Evolutionary conservation across 1,140 invertebrate species (phyloP), one percentile per base, ranked within the genome.

Genomic region (Leptopilina clavipes): DNA sequence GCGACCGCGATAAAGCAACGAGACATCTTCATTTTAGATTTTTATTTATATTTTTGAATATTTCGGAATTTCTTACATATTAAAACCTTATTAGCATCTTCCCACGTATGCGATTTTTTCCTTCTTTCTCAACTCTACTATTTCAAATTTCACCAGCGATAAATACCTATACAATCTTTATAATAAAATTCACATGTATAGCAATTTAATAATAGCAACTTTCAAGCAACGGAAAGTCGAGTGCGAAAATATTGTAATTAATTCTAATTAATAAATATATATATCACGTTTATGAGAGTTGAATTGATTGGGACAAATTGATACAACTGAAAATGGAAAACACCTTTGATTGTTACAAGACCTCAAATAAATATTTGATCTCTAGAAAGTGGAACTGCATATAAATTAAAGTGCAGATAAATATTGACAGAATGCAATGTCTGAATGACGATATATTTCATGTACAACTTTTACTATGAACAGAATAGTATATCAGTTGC

Each of bases 11-110:
- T 65, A 65, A 31, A 25, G 2, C 59, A 14, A 37, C 22, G 59
- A 65, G 25, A 65, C 59, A 65, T 37, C 59, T 65, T 65, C 22
- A 65, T 65, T 19, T 31, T 65, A 31, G 1, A 12, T 25, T 65
- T 65, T 65, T 65, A 65, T 65, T 14, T 65, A 1, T 65, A 31
- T 22, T 22, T 31, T 65, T 37, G 14, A 22, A 65, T 40, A 65
- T 65, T 65, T 14, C 7, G 22, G 22, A 65, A 65, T 65, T 65
- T 65, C 59, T 65, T n/a, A n/a, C 12, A 65, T 31, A 31, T 25
- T 12, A 9, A 56, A 22, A 25, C 8, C 10, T 22, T 10, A 59
- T 65, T 65, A 65, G 25, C 59, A 52, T 52, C 48, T n/a, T 65
- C 59, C 11, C 59, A 65, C 59, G 6, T 25, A 31, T 14, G 22